Conservation (phyloP, 2,888 invertebrate genomes). For the Clusia tigrina region DNA sequence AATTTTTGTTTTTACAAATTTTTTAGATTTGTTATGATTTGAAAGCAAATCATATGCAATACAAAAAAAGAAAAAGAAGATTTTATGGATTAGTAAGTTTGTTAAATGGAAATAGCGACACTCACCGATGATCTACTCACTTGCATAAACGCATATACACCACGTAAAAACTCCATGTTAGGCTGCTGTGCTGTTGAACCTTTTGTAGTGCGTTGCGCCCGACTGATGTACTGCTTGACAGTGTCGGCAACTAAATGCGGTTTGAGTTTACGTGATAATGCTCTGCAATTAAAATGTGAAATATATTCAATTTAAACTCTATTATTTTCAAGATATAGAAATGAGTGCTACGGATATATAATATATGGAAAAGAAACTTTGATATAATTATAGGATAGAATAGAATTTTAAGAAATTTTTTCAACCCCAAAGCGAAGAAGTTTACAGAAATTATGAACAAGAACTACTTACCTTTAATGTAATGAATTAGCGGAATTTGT, state of each 20-base stretch:
- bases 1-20: conserved; percentile 21
- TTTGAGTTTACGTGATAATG: conserved; percentile 64
- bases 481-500: too few species aligned
- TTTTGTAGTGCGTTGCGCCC: conserved; percentile 62
- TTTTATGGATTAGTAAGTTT: conserved; percentile 65
- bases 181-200: conserved; percentile 63
- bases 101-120: conserved; percentile 63
- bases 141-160: conserved; percentile 67
- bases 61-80: conserved; percentile 57
- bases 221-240: conserved; percentile 64
- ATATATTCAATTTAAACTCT: not conserved
- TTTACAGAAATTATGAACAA: too few species aligned
- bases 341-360: too few species aligned
- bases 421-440: too few species aligned
- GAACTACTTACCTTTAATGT: too few species aligned
- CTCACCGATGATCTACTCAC: conserved; percentile 67
- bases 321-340: too few species aligned
- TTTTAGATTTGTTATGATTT: conserved; percentile 18
- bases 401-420: too few species aligned
- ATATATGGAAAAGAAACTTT: too few species aligned
- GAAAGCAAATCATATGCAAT: conserved; percentile 50
- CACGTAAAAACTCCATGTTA: conserved; percentile 67
- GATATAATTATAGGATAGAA: too few species aligned
- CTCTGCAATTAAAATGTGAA: conserved; percentile 43
- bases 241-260: conserved; percentile 64